These are phyloP conservation scores for Plodia interpunctella DNA, from an alignment of 1,140 invertebrate genomes.

Conservation along the genomic window DNA sequence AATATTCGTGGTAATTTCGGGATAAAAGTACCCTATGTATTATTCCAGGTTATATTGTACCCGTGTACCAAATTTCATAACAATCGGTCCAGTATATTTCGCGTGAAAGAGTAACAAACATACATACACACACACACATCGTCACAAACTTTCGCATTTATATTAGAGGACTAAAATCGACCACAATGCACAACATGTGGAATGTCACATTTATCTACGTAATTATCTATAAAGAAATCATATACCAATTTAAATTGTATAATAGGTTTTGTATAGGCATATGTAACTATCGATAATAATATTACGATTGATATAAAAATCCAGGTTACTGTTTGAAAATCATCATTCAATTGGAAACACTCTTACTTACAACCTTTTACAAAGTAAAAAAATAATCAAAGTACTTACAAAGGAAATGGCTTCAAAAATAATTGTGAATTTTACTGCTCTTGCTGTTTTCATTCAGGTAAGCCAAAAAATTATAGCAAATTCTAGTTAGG, in stretches of 20 bases:
- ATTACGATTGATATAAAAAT: not conserved
- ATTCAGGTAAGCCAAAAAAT: constrained; percentile 1
- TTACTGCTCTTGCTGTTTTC: not conserved
- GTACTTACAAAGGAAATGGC: not conserved
- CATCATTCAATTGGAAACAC: not conserved
- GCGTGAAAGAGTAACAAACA: too few species aligned
- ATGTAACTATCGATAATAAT: not conserved
- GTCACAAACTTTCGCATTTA: too few species aligned
- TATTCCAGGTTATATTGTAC: too few species aligned
- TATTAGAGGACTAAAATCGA: too few species aligned
- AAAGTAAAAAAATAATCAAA: not conserved
- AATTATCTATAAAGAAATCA: not conserved
- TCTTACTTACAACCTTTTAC: not conserved
- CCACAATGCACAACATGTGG: too few species aligned
- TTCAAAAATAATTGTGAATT: not conserved
- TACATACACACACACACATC: too few species aligned
- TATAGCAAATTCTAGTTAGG: not conserved
- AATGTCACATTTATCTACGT: too few species aligned
- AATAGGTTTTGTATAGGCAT: not conserved
- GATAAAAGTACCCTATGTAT: too few species aligned
- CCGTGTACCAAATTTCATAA: too few species aligned
- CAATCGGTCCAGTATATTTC: too few species aligned
- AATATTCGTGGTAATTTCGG: too few species aligned
- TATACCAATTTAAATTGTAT: too few species aligned
- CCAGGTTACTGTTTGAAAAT: not conserved